Base-by-base conservation (phyloP, 2,113 vertebrate genomes). In the Cheilinus undulatus region DNA sequence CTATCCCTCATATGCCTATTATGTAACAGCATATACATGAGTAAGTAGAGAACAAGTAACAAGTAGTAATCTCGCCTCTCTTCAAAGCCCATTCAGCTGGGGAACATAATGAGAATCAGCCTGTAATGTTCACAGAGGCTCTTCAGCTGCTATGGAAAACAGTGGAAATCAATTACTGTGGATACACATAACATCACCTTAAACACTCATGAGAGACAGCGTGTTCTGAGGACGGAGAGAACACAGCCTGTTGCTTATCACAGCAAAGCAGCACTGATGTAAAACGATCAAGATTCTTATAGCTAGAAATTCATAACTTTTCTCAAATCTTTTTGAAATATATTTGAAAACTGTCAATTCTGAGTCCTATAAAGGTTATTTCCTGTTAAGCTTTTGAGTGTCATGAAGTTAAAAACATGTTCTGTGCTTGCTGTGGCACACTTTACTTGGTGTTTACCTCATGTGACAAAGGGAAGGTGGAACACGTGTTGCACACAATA, bases 131-230 rank as follows among this genome's bases (percentile, higher is more conserved):
- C 28, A 78, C 7, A 19, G 23, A 70, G 51, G 3, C 48, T 59
- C 54, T 66, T 36, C 32, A 64, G 74, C 68, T 69, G 43, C 30
- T 46, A 34, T 65, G 64, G 56, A 68, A 36, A 66, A 50, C 42
- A 61, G 67, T 42, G 69, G 53, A 74, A 78, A 78, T 62, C 66
- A 61, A 64, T 76, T 43, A 49, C 45, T 49, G 50, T 50, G 58
- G 27, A 36, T 77, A 11, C 51, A 60, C 73, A 54, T 45, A 53
- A 59, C 50, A 78, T 66, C 50, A 54, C 54, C 43, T 66, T 62
- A 56, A 74, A 66, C 48, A 32, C 54, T 50, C 30, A 13, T 3
- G 27, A 40, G 22, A 40, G 57, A 51, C 38, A 13, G 32, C 0
- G 7, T 42, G 19, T 3, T 12, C 13, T n/a, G 57, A 63, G 58